Base-by-base conservation (phyloP, 2,797 vertebrate species). In the Centropyge bicolor region DNA sequence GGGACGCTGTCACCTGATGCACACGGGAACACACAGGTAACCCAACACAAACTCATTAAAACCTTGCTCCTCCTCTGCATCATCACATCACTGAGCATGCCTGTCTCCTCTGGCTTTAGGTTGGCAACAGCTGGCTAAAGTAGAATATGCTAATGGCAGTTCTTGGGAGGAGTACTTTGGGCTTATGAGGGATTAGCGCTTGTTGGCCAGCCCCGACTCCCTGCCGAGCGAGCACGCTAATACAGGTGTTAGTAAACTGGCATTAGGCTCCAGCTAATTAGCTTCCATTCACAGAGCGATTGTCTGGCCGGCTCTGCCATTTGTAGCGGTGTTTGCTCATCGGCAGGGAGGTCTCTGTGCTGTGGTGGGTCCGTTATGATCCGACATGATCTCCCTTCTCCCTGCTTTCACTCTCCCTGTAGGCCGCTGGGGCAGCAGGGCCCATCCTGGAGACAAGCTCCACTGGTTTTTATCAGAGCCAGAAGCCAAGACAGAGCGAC, bases 161-260 rank as follows among this genome's bases (percentile, higher is more conserved):
- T 89, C 75, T 87, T 70, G 81, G 91, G 94, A 93, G 93, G 92
- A 92, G 93, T 84, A 93, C 90, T 89, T 89, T 87, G 81, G 96
- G 96, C 93, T 98, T 97, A 98, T 96, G 80, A 90, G 92, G 97
- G 98, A 99, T 99, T 98, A 99, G 36, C 65, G 87, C 95, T 96
- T 96, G 97, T 97, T 95, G 78, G 92, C 91, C 95, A 93, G 94
- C 95, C 94, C 95, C 60, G 94, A 92, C 95, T 94, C 95, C 96
- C 96, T 85, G 82, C 95, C 88, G 95, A 76, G 93, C 85, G 91
- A 94, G 95, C 95, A 90, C 83, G 91, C 96, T 97, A 96, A 97
- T 98, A 97, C 97, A 99, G 98, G 97, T 99, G 97, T 98, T 96
- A 93, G 96, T 95, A 96, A 97, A 97, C 94, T 95, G 95, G 95